Percentiles rank a stretch among this genome's conserved stretches.
Evolutionary conservation across 2,888 invertebrate species (phyloP).

Genomic region (Melinaea marsaeus): DNA sequence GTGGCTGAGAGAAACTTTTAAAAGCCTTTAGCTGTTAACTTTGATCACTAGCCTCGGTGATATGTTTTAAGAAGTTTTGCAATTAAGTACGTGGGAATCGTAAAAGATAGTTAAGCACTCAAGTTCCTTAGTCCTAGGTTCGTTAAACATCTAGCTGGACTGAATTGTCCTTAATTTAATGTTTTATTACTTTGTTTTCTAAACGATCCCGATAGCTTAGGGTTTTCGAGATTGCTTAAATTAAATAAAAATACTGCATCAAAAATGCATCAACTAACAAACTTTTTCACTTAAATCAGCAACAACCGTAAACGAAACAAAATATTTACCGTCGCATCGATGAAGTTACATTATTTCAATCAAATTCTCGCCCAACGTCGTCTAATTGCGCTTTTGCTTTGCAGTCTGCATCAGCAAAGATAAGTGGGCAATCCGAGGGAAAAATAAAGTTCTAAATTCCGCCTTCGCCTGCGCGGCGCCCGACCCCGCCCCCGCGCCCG

Average conservation of each 20-base stretch:
- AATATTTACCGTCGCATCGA: conserved; percentile 9
- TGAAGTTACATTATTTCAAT: conserved; percentile 30
- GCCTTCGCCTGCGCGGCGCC: conserved; percentile 38
- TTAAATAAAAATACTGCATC: not conserved
- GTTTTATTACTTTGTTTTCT: no score
- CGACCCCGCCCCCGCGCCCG: conserved; percentile 26
- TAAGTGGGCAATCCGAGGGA: conserved; percentile 44
- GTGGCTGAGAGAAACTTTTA: conserved; percentile 34
- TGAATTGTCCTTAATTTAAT: no score
- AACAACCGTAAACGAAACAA: not conserved
- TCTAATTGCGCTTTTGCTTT: conserved; percentile 42
- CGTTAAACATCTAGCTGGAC: no score
- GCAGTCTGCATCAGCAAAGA: conserved; percentile 43
- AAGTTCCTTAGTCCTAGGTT: not conserved
- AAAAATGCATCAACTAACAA: not conserved
- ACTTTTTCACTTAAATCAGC: not conserved
- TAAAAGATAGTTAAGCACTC: not conserved
- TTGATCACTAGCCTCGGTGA: conserved; percentile 20
- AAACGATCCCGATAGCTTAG: no score
- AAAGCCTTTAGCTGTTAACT: conserved; percentile 31
- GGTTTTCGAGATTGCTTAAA: not conserved
- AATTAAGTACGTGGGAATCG: conserved; percentile 30
- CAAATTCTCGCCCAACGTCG: conserved; percentile 27
- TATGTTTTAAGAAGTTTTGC: conserved; percentile 34
- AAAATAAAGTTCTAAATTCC: conserved; percentile 41